These are phyloP conservation scores for Rhinogobio ventralis DNA, from an alignment of 2,797 vertebrate species.

Conservation along the genomic window DNA sequence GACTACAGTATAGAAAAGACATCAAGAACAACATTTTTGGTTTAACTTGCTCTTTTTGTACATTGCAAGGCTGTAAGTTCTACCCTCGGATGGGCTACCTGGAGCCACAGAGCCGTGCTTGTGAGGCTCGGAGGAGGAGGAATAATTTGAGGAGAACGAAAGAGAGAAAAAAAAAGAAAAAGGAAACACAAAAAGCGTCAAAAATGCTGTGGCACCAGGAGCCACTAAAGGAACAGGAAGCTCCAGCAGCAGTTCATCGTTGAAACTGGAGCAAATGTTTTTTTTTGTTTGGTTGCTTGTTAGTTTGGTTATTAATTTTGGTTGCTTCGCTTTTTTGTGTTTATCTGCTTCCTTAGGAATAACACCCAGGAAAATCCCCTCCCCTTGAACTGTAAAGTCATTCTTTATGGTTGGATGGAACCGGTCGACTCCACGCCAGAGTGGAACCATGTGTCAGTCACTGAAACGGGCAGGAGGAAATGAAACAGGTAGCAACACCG, in stretches of 20 bases:
- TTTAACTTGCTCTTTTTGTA: constrained; percentile 99
- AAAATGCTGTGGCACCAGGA: constrained; percentile 87
- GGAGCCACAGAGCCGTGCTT: constrained; percentile 87
- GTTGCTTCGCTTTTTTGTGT: constrained; percentile 84
- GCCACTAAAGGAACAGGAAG: constrained; percentile 86
- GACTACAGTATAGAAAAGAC: constrained; percentile 99
- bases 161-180: constrained; percentile 48
- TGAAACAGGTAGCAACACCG: constrained; percentile 78
- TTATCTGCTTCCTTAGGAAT: constrained; percentile 80
- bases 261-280: constrained; percentile 84
- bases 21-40: constrained; percentile 99
- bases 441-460: constrained; percentile 73
- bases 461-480: constrained; percentile 77
- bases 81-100: constrained; percentile 86
- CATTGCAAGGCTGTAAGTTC: constrained; percentile 99
- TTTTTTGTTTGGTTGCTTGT: constrained; percentile 83
- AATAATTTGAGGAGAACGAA: constrained; percentile 81
- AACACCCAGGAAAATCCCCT: constrained; percentile 76
- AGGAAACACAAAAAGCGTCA: constrained; percentile 70
- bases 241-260: constrained; percentile 87
- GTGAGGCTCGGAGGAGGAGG: constrained; percentile 85
- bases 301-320: constrained; percentile 89
- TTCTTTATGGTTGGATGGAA: constrained; percentile 72
- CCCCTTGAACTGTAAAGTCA: constrained; percentile 74
- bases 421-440: constrained; percentile 67